phyloP scores from a whole-genome alignment of 2,888 invertebrate genomes.

The Ophion obscuratus region DNA sequence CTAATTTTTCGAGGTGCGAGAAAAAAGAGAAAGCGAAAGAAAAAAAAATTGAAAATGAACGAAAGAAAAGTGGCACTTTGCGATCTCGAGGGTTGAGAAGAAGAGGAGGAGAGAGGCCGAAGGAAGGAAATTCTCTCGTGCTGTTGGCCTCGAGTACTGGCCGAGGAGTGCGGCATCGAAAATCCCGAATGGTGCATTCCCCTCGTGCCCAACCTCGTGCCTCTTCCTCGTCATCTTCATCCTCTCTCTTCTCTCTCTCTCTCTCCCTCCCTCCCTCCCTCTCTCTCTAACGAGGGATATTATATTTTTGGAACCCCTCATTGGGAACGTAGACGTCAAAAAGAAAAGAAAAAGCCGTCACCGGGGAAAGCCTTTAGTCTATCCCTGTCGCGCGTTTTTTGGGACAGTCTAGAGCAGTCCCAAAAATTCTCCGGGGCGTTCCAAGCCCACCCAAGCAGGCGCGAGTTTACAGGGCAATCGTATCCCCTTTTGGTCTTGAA shows the following conservation, averaged over 20 bases:
- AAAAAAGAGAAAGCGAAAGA: too few relatives aligned
- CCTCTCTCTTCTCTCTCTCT: slow-evolving; percentile 56
- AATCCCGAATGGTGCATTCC: slow-evolving; percentile 59
- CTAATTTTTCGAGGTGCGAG: not conserved
- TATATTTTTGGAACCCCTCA: slow-evolving; percentile 70
- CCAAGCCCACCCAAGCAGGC: too few relatives aligned
- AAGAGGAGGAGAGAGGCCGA: slow-evolving; percentile 16
- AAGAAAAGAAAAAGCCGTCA: not conserved
- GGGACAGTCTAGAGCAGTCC: not conserved
- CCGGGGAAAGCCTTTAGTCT: not conserved
- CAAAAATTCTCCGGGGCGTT: too few relatives aligned
- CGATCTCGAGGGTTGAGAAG: not conserved
- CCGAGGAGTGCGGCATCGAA: slow-evolving; percentile 75
- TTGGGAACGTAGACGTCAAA: not conserved
- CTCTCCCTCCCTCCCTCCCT: slow-evolving; percentile 61
- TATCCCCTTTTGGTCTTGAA: too few relatives aligned
- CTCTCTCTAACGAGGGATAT: slow-evolving; percentile 54
- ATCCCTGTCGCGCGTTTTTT: not conserved
- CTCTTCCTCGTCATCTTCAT: slow-evolving; percentile 56
- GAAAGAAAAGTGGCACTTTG: slow-evolving; percentile 16
- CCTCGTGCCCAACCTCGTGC: slow-evolving; percentile 20
- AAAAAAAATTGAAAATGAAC: slow-evolving; percentile 2
- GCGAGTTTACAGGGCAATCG: too few relatives aligned
- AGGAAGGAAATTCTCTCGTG: slow-evolving; percentile 45
- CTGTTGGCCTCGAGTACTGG: slow-evolving; percentile 75